Evolutionary conservation across 2,113 vertebrate genomes (phyloP), one percentile per base, ranked within the genome.

Genomic region (Puma concolor): DNA sequence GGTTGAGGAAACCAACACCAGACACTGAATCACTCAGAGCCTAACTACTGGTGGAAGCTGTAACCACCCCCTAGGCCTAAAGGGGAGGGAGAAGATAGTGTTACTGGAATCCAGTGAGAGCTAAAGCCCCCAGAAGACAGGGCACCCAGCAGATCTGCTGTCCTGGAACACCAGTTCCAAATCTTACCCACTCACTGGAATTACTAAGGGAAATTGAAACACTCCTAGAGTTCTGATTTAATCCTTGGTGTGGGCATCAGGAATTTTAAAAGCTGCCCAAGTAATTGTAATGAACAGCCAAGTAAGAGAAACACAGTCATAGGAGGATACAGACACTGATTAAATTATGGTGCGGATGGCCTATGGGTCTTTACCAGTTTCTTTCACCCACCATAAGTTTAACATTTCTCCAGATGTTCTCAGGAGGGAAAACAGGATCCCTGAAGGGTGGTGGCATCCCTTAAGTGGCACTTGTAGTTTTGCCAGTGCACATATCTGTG

Each of bases 211-310:
- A 25, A 41, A 84, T 36, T 48, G 44, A 89, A 88, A 60, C 4
- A 38, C 7, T 7, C 80, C 5, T 38, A 36, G 31, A 74, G 10
- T 38, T 81, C 27, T 74, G 25, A 74, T 31, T 67, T 54, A 80
- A 50, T 82, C 21, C 66, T 93, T 85, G 21, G 52, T 74, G 9
- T 91, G 17, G 52, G 7, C 57, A 36, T 86, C 25, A 87, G 10
- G 19, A 67, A 9, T 86, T 82, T 52, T 36, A 74, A 60, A 86
- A 81, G 41, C 36, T 31, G 11, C 44, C 52, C 36, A 54, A 91
- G 44, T 69, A 77, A 88, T 41, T 96, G 27, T 67, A 89, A 72
- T 50, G 27, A 52, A 33, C 31, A 64, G 41, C 7, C 19, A 93
- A 79, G 44, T 71, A 38, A 63, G 60, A 90, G 41, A 93, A 83